Base-by-base conservation (phyloP, 2,888 invertebrate genomes). In the Tuberolachnus salignus region DNA sequence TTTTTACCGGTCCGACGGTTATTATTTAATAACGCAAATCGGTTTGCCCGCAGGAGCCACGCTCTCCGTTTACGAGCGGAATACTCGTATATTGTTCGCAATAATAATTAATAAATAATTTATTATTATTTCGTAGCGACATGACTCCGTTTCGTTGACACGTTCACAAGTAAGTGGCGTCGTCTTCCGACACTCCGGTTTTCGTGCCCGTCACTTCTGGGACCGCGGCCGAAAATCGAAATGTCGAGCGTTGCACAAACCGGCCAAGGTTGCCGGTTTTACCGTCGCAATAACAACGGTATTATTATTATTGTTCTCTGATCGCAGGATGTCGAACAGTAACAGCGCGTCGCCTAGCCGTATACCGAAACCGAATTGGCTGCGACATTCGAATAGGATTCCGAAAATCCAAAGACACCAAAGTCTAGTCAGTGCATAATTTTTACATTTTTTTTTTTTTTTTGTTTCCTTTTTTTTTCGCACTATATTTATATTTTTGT, bases 401-500 rank as follows among this genome's bases (percentile, higher is more conserved):
- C 80, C 82, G 0, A 73, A 80, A 16, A 80, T 83, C 10, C 82
- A 82, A 72, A 71, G 83, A 63, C 83, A 83, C 73, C 82, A 82
- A 34, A 83, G 83, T 81, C 81, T 83, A 80, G 83, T 83, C 80
- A 81, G 82, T 81, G 13, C 11, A n/a, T 3, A 3, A n/a, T 6
- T 34, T 34, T 34, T 34, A 34, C 34, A 6, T 34, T 34, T 34
- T 34, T 34, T 4, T 6, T 4, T 6, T 6, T 34, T 4, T 34
- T 34, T 4, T 34, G 6, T 34, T 34, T 4, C 34, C 34, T 34
- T 4, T 34, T 34, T 34, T 34, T 34, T 4, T 6, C 3, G 34
- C 34, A 34, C 34, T 34, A 34, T 34, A 34, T 34, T n/a, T n/a
- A n/a, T n/a, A n/a, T n/a, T n/a, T n/a, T n/a, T 4, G 34, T 34